Base-by-base conservation (phyloP, 2,797 vertebrate species). In the Apogon talboti region DNA sequence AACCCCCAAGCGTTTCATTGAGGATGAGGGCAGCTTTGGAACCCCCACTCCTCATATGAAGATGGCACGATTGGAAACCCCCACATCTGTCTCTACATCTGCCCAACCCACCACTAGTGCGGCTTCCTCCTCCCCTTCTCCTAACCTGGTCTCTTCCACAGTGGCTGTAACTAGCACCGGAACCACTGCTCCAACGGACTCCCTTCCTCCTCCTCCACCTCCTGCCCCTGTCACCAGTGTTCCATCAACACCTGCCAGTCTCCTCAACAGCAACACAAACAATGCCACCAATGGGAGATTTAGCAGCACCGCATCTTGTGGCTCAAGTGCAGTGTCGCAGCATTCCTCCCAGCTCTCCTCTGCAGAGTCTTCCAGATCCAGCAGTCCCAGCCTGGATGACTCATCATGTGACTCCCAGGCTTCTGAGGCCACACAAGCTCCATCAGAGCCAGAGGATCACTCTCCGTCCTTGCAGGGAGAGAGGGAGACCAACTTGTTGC, bases 1-100 rank as follows among this genome's bases (percentile, higher is more conserved):
- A 87, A 99, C 98, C 2, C 98, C 98, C 15, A 96, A 98, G 79
- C 95, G 98, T 41, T 99, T 99, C 86, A 99, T 99, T 37, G 97
- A 99, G 78, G 98, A 99, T 3, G 98, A 98, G 78, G 95, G 89
- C 51, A 92, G 93, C 84, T 99, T 98, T 0, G 95, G 96, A 63
- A 59, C 87, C 4, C 88, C 92, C 0, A 82, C 88, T 41, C 95
- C 96, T 12, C 96, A 97, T 10, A 95, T 96, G 79, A 99, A 99
- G 89, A 95, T 99, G 48, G 93, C 96, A 44, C 91, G 97, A 11
- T 85, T 99, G 1, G 97, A 99, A 53, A 85, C 82, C 2, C 70
- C 89, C 12, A 61, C 86, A 21, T 72, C 87, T 13, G 75, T 90
- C 43, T 85, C 90, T n/a, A 69, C 82, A 24, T 72, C 90, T 51